Base-by-base conservation (phyloP, 2,113 vertebrate genomes). In the Probosciger aterrimus region DNA sequence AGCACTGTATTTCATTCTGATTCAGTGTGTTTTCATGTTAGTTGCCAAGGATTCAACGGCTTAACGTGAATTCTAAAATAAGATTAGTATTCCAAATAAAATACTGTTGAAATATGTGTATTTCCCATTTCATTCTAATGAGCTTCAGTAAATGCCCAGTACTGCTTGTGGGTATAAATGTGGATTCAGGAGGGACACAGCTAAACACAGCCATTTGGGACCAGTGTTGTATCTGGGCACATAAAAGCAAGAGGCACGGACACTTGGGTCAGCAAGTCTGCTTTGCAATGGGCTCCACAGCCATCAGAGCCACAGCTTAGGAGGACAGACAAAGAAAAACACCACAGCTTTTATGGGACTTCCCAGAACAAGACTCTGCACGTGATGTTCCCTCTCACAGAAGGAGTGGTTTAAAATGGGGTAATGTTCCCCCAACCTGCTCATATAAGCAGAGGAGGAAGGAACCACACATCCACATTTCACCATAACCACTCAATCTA, bases 11-110 rank as follows among this genome's bases (percentile, higher is more conserved):
- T 91, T 96, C 77, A 95, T 89, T 93, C 89, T 89, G 83, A 96
- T 96, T 96, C 93, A 94, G 83, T 89, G 70, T 94, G 92, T 96
- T 96, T 96, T 96, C 89, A 80, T 77, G 84, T 87, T 59, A 95
- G 88, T 89, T 96, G 94, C 92, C 94, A 95, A 84, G 91, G 94
- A 96, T 92, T 94, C 88, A 80, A 87, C 2, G 4, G 83, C 78
- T 96, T 95, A 91, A 92, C 18, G 9, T 74, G 91, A 95, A 93
- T 96, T 93, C 88, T 87, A 93, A 95, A 96, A 94, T 92, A 94
- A 96, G 91, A 96, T 92, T 80, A 94, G 77, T 46, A 93, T 92
- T 96, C 93, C 52, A 94, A 95, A 92, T 86, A 86, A 96, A 94
- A 88, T 75, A 90, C 74, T 87, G 88, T 63, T 57, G 77, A 95